Evolutionary conservation across 1,140 invertebrate genomes (phyloP), one percentile per base, ranked within the genome.

Genomic region (Uloborus diversus): DNA sequence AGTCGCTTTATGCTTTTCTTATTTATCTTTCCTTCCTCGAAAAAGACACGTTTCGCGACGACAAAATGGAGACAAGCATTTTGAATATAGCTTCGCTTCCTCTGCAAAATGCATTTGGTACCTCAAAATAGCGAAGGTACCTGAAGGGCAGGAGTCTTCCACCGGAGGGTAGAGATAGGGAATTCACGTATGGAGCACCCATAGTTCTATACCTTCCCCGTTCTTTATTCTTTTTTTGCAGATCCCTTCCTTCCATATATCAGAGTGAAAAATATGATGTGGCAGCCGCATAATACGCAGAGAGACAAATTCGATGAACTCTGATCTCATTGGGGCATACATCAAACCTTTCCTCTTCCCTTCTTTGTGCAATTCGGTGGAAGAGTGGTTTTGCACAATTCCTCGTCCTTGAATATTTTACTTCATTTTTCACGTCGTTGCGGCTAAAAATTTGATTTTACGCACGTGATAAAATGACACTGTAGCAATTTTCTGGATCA

Each of bases 1-100:
- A n/a, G n/a, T n/a, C n/a, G 17, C 17, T 42, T 17, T 42, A 9
- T 2, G 37, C 37, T 42, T 42, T 17, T 17, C 37, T 17, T 17
- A 13, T 42, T 42, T 42, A 42, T 42, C 2, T 17, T 17, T 42
- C 37, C 17, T 42, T 42, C 17, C 37, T 42, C 9, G 37, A 59
- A 59, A 59, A 59, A 59, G 28, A 27, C 25, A 30, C 25, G 25
- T 59, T 59, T 59, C n/a, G 32, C 20, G 20, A 56, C 51, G 68
- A 70, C 68, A 70, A 70, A 70, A 70, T 56, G 68, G 68, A 70
- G 68, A 70, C 68, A 70, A 70, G 68, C 32, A 70, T 56, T 70
- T 56, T 70, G 32, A 42, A 47, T 65, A 47, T 65, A 33, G 14
- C 30, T 32, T 62, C 35, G 9, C 28, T 65, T 32, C 62, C 14